Evolutionary conservation across 2,797 vertebrate species (phyloP), one percentile per base, ranked within the genome.

Genomic region (Florisuga fusca): DNA sequence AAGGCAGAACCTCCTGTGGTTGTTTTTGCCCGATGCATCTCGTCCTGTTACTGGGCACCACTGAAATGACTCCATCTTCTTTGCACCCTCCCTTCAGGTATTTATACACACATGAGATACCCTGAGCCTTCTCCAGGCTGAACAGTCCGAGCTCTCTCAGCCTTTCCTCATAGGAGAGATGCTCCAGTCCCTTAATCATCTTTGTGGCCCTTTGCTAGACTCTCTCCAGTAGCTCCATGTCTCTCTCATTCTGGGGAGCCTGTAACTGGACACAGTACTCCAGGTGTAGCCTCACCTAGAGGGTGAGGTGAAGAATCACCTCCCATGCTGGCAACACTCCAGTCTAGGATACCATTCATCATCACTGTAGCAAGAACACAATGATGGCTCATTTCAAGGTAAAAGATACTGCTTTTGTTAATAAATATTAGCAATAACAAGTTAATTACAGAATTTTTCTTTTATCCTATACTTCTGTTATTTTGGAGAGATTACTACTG

Each of bases 351-450:
- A 46, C 34, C 34, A 62, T 66, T 83, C 10, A 34, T 29, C 55
- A 46, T 62, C 67, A 78, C 74, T 84, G 43, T 50, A 36, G 50
- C 26, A 51, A 51, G 50, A 26, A 15, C 50, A 51, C 26, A 51
- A 27, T 51, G 50, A 14, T 51, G 54, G 43, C 25, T 80, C 27
- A 63, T 85, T 82, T 85, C 57, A 78, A 45, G 38, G 34, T 68
- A 82, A 91, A 77, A 59, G 45, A 18, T 81, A 89, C 61, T 58
- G 34, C 61, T 92, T 46, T 74, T 78, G 55, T 86, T 86, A 22
- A 89, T 74, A 78, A 86, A 89, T 78, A 94, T 64, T 57, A 86
- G 53, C 58, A 86, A 69, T 29, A 89, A 83, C 10, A 79, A 88
- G 43, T 58, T 85, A 85, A 78, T 67, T 89, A 23, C 50, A 34